Evolutionary conservation across 2,113 vertebrate genomes (phyloP), one percentile per base, ranked within the genome.

Genomic region (Cygnus buccinator): DNA sequence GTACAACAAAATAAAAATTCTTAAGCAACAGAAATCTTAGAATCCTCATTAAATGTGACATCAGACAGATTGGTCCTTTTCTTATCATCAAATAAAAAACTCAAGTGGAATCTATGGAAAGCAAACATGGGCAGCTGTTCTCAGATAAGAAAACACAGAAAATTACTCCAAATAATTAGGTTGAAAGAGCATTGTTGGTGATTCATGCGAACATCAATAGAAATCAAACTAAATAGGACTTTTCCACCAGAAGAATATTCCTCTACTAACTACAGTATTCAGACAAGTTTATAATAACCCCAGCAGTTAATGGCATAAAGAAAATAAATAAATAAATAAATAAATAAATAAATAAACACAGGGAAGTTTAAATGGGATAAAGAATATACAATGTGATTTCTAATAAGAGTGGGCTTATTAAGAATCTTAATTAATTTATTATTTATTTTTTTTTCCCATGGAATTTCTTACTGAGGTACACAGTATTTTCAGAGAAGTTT

Each of bases 61-160:
- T 50, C 43, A 18, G 15, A 11, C 21, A 87, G 12, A 66, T 19
- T 1, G 0, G 33, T 58, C 3, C 4, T 75, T 89, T 78, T 58
- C 37, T 71, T 58, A n/a, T 15, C 15, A 77, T 21, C 18, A 28
- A 10, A 71, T 71, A 39, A 11, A 89, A 73, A 85, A 12, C 4
- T 39, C 13, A 12, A 13, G 12, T 59, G 52, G 57, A 74, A 78
- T 59, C 48, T 54, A 35, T 41, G 23, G 33, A 83, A 85, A 20
- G 3, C 6, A 88, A 83, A 33, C 3, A n/a, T 0, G 0, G 54
- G 17, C 35, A 84, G 62, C 16, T 63, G 33, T 68, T 83, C 22
- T 29, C 35, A 63, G n/a, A 59, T 4, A 84, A 75, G 28, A 65
- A 78, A 85, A 65, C 13, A 44, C 0, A 90, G 17, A 95, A 76